phyloP scores from a whole-genome alignment of 2,113 vertebrate genomes.

The Theristicus caerulescens region DNA sequence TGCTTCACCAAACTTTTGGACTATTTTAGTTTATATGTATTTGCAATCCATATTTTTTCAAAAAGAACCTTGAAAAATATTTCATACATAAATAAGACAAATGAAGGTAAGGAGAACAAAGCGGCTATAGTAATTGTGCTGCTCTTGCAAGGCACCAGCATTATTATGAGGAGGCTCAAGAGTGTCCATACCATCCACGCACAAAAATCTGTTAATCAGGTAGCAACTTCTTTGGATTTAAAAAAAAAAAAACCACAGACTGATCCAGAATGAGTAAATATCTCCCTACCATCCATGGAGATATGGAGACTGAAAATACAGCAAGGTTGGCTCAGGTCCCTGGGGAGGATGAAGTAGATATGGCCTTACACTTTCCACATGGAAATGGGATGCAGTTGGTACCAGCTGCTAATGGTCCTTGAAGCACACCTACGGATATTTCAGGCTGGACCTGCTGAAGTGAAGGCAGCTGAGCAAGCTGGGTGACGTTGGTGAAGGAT shows the following conservation, averaged over 20 bases:
- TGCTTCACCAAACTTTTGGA: neutral
- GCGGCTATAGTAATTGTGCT: neutral
- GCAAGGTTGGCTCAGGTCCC: neutral
- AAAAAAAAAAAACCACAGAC: neutral
- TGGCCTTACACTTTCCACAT: neutral
- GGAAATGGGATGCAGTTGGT: no score
- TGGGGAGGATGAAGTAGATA: neutral
- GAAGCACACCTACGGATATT: neutral
- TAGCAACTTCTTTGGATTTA: neutral
- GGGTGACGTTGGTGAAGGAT: neutral
- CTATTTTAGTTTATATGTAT: neutral
- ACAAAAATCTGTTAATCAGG: neutral
- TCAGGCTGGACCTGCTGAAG: neutral
- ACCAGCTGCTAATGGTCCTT: neutral
- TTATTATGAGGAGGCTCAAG: neutral
- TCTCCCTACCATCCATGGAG: neutral
- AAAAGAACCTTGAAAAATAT: neutral
- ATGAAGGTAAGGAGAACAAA: neutral
- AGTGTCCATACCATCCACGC: rapidly evolving
- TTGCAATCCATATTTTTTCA: neutral
- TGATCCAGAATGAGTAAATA: neutral
- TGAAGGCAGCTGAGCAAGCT: neutral
- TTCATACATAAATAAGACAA: neutral
- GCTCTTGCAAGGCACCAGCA: neutral
- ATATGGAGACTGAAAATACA: neutral